A percentile compares a stretch with the other conserved stretches of the same genome.
These are phyloP conservation scores for Morinoia aosen DNA, from an alignment of 2,888 invertebrate genomes.

Conservation along the genomic window DNA sequence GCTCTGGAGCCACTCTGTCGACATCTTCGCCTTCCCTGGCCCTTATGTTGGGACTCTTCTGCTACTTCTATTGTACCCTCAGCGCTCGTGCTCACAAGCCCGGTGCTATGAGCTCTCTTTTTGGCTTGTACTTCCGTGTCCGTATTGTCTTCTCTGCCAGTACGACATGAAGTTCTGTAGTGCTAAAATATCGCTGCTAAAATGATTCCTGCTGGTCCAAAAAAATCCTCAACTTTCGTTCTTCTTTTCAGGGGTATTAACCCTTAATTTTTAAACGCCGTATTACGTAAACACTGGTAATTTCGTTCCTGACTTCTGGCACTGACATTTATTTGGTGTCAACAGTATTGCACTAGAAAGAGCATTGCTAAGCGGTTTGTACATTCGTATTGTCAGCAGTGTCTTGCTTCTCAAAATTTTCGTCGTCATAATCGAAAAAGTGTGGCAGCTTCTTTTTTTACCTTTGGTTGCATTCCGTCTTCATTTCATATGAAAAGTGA, in stretches of 20 bases:
- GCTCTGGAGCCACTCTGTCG: slow-evolving; percentile 38
- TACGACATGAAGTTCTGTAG: background rate
- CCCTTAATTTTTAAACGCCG: background rate
- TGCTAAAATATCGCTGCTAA: background rate
- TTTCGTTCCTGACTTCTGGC: background rate
- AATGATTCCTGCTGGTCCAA: background rate
- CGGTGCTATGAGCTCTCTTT: background rate
- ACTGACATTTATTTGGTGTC: background rate
- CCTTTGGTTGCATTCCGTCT: background rate
- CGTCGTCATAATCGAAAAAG: no score
- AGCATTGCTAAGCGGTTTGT: background rate
- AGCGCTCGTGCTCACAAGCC: slow-evolving; percentile 17
- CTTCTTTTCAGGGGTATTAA: background rate
- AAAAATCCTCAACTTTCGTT: background rate
- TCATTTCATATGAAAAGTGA: background rate
- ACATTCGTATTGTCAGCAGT: no score
- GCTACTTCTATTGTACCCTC: slow-evolving; percentile 26
- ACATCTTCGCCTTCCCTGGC: slow-evolving; percentile 7
- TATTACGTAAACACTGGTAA: background rate
- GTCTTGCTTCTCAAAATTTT: no score
- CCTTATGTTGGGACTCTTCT: background rate
- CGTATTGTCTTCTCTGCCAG: background rate
- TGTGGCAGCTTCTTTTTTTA: no score
- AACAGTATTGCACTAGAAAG: background rate
- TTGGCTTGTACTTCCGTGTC: background rate